Percentiles rank a stretch among this genome's conserved stretches.
phyloP scores from a whole-genome alignment of 2,888 invertebrate genomes.

The Cremastobaeus sp. region DNA sequence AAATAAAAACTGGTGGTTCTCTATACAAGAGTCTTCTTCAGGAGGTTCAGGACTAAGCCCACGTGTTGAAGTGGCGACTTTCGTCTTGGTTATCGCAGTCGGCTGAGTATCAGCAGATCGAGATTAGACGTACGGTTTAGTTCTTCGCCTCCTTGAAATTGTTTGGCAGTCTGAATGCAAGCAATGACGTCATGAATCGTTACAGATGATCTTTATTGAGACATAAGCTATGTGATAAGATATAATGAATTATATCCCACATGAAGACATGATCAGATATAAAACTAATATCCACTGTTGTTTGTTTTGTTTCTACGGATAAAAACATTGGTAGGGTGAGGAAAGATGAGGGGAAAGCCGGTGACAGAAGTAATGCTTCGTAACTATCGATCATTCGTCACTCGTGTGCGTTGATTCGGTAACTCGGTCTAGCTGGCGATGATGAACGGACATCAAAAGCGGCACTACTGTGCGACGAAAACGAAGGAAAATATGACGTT shows the following conservation, averaged over 20 bases:
- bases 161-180: constrained; percentile 14
- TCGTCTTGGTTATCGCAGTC: too few species aligned
- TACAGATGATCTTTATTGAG: constrained; percentile 57
- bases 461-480: constrained; percentile 42
- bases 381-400: constrained; percentile 36
- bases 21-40: too few species aligned
- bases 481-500: constrained; percentile 32
- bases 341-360: neutral
- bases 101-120: too few species aligned
- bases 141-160: constrained; percentile 11
- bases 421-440: constrained; percentile 29
- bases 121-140: constrained; percentile 10
- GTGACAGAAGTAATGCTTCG: constrained; percentile 42
- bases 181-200: constrained; percentile 25
- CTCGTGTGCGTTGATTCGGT: constrained; percentile 36
- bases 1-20: too few species aligned
- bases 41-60: too few species aligned
- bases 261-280: constrained; percentile 54
- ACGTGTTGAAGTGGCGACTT: too few species aligned
- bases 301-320: constrained; percentile 33
- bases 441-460: constrained; percentile 52
- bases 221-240: constrained; percentile 55
- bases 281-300: constrained; percentile 54
- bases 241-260: constrained; percentile 54
- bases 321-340: constrained; percentile 35